Percentiles rank a stretch among this genome's conserved stretches.
phyloP scores from a whole-genome alignment of 92 coral and sea anemone genomes.

The Zoanthus sansibaricus region DNA sequence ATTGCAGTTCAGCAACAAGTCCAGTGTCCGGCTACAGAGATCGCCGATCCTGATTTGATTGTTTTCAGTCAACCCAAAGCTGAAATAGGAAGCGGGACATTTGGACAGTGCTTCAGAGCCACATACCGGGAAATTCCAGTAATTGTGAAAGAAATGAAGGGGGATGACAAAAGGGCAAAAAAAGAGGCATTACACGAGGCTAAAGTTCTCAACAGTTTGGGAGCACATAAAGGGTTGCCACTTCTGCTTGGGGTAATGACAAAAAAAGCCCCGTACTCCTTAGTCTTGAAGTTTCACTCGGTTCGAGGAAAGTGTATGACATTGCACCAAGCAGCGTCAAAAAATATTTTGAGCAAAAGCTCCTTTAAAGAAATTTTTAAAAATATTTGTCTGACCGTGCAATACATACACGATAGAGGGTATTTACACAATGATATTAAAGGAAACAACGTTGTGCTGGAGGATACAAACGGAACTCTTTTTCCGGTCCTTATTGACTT shows the following conservation, averaged over 20 bases:
- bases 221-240: constrained; percentile 13
- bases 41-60: not conserved
- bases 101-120: constrained; percentile 13
- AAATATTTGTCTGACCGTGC: too few species aligned
- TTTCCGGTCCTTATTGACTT: too few species aligned
- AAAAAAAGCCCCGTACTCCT: too few species aligned
- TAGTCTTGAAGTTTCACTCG: too few species aligned
- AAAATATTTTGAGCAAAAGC: too few species aligned
- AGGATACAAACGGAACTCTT: too few species aligned
- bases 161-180: constrained; percentile 31
- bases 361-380: too few species aligned
- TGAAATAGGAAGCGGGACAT: constrained; percentile 3
- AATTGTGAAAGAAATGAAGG: constrained; percentile 15
- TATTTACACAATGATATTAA: too few species aligned
- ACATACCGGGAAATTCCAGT: constrained; percentile 4
- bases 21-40: not conserved
- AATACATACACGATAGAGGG: too few species aligned
- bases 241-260: not conserved
- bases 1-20: not conserved
- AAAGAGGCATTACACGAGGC: constrained; percentile 25
- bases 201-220: constrained; percentile 1
- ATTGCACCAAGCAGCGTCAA: too few species aligned
- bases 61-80: not conserved
- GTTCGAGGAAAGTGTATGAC: too few species aligned
- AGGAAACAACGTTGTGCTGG: too few species aligned